Base-by-base conservation (phyloP, 1,140 invertebrate species). In the Apocrypta bakeri region DNA sequence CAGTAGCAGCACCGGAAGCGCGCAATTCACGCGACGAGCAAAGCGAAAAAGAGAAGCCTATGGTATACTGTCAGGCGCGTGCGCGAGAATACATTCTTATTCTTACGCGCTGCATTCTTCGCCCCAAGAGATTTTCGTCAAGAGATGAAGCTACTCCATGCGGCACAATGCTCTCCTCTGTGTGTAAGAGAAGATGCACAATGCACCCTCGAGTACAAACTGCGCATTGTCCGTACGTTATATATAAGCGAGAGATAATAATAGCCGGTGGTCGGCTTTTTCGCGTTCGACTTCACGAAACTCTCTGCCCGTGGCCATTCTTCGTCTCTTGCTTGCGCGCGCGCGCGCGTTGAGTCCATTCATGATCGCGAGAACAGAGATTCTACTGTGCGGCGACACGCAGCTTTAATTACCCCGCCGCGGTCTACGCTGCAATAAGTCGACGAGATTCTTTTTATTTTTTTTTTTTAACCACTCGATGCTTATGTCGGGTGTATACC, bases 351-450 rank as follows among this genome's bases (percentile, higher is more conserved):
- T 9, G 4, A 68, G 84, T 74, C 40, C 87, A 88, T 88, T 88
- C 87, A 88, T 88, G 85, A 88, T 81, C 69, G 81, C 83, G 77
- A 81, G 66, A 88, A 86, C 86, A 87, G 85, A 78, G 87, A 88
- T 85, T 81, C 81, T 77, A 81, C 84, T 86, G 85, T 87, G 48
- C 69, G 56, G 27, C 63, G 64, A 61, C 79, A 68, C 63, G 68
- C 56, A 75, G 77, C 85, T 88, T 87, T 88, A 87, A 88, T 87
- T 86, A 78, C 85, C 72, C 83, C 24, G 33, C 33, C 33, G 9
- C 17, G 17, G 27, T 9, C 31, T 11, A 11, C 69, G 11, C 27
- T 71, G 42, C 14, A 17, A 14, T 21, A 4, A 6, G 11, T 17
- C 14, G 42, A 17, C 42, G 14, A 56, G 48, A n/a, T 17, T 21